A percentile compares a stretch with the other conserved stretches of the same genome.
Conservation (phyloP, 2,888 invertebrate species). For the Yponomeuta cagnagella region DNA sequence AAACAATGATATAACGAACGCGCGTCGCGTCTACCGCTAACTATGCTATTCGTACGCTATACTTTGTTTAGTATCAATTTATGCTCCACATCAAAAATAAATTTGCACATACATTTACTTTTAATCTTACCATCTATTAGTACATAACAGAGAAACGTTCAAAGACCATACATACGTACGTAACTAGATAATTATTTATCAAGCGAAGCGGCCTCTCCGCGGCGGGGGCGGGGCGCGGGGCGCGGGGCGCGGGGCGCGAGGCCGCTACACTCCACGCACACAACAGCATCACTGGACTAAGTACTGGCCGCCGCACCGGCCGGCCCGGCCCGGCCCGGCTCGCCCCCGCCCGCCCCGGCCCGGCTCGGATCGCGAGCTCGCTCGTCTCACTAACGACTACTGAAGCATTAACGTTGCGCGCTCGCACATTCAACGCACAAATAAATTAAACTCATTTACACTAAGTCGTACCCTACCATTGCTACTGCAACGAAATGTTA, state of each 20-base stretch:
- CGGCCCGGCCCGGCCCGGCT: too few species aligned
- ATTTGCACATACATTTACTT: slow-evolving; percentile 37
- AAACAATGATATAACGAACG: slow-evolving; percentile 23
- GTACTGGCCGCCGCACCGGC: too few species aligned
- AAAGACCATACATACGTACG: slow-evolving; percentile 22
- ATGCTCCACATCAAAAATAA: slow-evolving; percentile 50
- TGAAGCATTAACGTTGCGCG: neutral
- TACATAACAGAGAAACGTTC: slow-evolving; percentile 33
- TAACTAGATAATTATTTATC: slow-evolving; percentile 4
- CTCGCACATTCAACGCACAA: slow-evolving; percentile 12
- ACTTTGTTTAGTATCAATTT: slow-evolving; percentile 46
- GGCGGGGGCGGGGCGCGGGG: neutral
- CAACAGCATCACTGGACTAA: too few species aligned
- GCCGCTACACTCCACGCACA: too few species aligned
- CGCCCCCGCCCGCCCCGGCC: neutral
- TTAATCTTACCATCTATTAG: slow-evolving; percentile 34
- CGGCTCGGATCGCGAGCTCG: slow-evolving; percentile 17
- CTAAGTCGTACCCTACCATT: slow-evolving; percentile 16
- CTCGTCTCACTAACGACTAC: slow-evolving; percentile 28
- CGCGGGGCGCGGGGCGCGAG: too few species aligned
- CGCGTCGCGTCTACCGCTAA: slow-evolving; percentile 14
- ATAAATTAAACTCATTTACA: slow-evolving; percentile 4
- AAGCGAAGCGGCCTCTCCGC: neutral
- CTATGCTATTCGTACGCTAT: slow-evolving; percentile 27
- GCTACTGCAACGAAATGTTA: slow-evolving; percentile 24